Evolutionary conservation across 2,113 vertebrate species (phyloP).

Genomic region (human (Homo sapiens)): DNA sequence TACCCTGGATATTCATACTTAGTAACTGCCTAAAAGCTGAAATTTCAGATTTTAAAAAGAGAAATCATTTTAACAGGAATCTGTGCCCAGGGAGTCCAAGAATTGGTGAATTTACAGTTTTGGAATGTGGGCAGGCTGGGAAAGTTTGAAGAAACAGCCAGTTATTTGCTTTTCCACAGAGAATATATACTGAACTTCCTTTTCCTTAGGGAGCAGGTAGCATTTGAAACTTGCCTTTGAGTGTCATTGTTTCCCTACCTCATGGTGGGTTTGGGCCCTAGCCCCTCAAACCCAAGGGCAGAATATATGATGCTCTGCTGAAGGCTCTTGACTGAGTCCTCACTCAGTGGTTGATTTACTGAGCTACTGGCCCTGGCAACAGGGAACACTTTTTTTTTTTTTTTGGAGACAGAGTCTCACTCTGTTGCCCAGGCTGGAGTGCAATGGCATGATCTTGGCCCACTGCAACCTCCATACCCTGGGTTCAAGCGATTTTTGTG

Average conservation of each 20-base stretch:
- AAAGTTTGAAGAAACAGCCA: background rate
- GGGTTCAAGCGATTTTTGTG: too few relatives aligned
- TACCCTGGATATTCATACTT: background rate
- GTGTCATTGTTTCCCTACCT: background rate
- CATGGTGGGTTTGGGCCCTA: background rate
- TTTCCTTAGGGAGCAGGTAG: background rate
- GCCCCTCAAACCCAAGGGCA: background rate
- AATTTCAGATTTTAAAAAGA: constrained; percentile 3
- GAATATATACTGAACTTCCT: background rate
- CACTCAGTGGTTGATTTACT: background rate
- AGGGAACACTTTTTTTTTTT: background rate
- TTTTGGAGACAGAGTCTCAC: too few relatives aligned
- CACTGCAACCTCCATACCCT: too few relatives aligned
- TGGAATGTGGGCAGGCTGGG: background rate
- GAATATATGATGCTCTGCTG: background rate
- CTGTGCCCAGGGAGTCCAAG: background rate
- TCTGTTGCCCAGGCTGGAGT: too few relatives aligned
- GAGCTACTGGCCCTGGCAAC: background rate
- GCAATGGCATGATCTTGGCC: too few relatives aligned
- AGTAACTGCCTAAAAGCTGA: background rate
- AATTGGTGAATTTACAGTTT: background rate
- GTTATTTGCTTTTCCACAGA: background rate
- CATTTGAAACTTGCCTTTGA: background rate
- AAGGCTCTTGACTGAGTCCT: background rate
- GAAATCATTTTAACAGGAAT: background rate